Evolutionary conservation across 2,797 vertebrate species (phyloP).

Genomic region (Adelosebastes latens): DNA sequence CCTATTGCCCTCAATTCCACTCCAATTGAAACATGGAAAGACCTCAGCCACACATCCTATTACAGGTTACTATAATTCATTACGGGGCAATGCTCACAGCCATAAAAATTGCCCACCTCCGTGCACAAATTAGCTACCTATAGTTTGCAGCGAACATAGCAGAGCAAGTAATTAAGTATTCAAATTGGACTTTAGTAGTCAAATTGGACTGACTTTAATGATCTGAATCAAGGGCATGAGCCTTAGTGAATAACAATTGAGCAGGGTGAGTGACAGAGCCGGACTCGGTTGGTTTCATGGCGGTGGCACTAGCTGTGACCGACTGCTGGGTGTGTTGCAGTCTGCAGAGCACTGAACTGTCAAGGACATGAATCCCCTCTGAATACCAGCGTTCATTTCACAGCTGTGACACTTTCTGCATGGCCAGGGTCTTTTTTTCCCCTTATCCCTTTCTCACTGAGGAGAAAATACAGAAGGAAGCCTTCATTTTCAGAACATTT

Average conservation of each 20-base stretch:
- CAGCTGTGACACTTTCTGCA: conserved; percentile 37
- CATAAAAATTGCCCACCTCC: conserved; percentile 12
- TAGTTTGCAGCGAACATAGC: conserved; percentile 17
- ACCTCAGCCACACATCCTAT: conserved; percentile 37
- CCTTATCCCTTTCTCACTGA: not conserved
- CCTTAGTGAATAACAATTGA: conserved; percentile 51
- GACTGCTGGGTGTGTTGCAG: conserved; percentile 41
- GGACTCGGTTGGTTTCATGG: conserved; percentile 21
- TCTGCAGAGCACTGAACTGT: conserved; percentile 59
- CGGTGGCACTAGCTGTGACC: conserved; percentile 48
- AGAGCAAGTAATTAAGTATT: conserved; percentile 59
- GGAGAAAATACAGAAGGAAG: conserved; percentile 21
- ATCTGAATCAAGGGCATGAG: conserved; percentile 60
- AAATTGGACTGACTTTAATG: conserved; percentile 61
- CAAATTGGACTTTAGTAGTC: conserved; percentile 50
- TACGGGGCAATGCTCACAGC: conserved; percentile 5
- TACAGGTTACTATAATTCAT: conserved; percentile 57
- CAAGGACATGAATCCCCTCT: conserved; percentile 53
- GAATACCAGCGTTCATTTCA: conserved; percentile 55
- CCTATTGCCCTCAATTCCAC: conserved; percentile 32
- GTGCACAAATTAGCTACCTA: conserved; percentile 42
- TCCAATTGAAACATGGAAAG: conserved; percentile 38
- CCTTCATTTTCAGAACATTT: conserved; percentile 18
- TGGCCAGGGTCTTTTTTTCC: not conserved
- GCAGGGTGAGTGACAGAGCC: conserved; percentile 30